These are phyloP conservation scores for Laspeyria flexula DNA, from an alignment of 2,888 invertebrate species.

Conservation along the genomic window DNA sequence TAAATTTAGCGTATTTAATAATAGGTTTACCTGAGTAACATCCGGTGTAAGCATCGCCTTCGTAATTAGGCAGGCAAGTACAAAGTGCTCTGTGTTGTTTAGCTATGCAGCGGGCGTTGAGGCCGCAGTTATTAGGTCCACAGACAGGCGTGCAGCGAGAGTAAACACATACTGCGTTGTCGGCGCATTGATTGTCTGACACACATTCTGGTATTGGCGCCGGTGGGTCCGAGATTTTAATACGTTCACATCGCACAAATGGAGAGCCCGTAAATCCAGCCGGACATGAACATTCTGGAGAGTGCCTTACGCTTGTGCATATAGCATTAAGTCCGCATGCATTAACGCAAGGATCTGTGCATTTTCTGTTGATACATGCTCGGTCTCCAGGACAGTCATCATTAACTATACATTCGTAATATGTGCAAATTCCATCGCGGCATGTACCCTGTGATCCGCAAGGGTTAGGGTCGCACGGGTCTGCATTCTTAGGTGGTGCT, in stretches of 20 bases:
- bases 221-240: constrained; percentile 58
- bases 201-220: constrained; percentile 91
- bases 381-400: constrained; percentile 94
- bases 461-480: constrained; percentile 90
- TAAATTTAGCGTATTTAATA: no score
- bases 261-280: constrained; percentile 91
- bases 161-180: constrained; percentile 93
- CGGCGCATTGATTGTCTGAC: constrained; percentile 92
- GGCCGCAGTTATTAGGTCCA: constrained; percentile 89
- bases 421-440: constrained; percentile 88
- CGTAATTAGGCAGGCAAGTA: constrained; percentile 92
- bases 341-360: constrained; percentile 92
- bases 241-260: constrained; percentile 89
- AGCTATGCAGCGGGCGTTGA: constrained; percentile 92
- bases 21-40: constrained; percentile 91
- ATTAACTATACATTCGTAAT: constrained; percentile 95
- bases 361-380: constrained; percentile 93
- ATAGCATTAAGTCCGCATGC: constrained; percentile 94
- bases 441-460: constrained; percentile 90
- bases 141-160: constrained; percentile 92
- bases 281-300: constrained; percentile 94
- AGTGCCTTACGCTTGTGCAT: constrained; percentile 90
- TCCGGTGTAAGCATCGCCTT: constrained; percentile 92
- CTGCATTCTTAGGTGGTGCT: constrained; percentile 68
- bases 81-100: constrained; percentile 93